A percentile compares a stretch with the other conserved stretches of the same genome.
Evolutionary conservation across 2,113 vertebrate species (phyloP).

Genomic region (Todiramphus saurophagus): DNA sequence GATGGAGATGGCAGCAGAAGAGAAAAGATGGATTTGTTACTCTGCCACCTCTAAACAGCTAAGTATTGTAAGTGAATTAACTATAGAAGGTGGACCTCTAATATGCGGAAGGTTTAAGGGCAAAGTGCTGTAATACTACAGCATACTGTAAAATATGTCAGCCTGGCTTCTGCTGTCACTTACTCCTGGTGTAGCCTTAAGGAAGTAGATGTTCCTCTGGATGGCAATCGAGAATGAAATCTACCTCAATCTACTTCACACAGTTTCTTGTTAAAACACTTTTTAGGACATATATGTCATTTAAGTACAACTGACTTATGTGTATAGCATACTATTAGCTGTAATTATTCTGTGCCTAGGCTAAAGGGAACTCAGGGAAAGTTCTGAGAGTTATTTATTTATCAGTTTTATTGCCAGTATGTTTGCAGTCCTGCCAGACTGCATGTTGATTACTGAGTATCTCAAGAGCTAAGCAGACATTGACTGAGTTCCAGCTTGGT

Average conservation of each 20-base stretch:
- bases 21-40: neutral
- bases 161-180: neutral
- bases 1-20: neutral
- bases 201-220: neutral
- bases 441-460: neutral
- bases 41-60: neutral
- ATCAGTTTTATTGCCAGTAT: neutral
- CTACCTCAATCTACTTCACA: neutral
- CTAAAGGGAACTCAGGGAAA: neutral
- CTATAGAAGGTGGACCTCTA: neutral
- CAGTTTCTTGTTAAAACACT: neutral
- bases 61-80: neutral
- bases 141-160: neutral
- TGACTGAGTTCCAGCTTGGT: conserved; percentile 23
- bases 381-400: conserved; percentile 14
- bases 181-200: neutral
- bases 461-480: conserved; percentile 5
- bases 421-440: conserved; percentile 2
- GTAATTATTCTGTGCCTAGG: neutral
- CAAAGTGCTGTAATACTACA: neutral
- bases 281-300: neutral
- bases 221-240: neutral
- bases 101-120: neutral
- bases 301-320: neutral
- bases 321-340: neutral